Evolutionary conservation across 2,888 invertebrate species (phyloP), one percentile per base, ranked within the genome.

Genomic region (Ichneumoninae sp.): DNA sequence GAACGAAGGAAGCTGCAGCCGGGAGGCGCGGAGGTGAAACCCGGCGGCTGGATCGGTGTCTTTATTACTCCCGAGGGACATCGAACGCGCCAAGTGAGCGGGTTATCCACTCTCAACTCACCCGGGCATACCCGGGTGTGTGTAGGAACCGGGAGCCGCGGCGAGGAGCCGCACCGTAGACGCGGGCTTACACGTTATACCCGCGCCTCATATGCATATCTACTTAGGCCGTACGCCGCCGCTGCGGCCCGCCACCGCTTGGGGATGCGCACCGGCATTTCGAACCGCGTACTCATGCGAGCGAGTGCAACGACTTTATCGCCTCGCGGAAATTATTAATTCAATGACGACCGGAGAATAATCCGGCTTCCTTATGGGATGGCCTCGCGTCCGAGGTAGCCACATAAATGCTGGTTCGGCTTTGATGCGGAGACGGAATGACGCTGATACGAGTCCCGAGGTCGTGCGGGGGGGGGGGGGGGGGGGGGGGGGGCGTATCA

Each of bases 291-390:
- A 44, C 65, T 63, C 63, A 52, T 68, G 47, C 60, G 13, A 69
- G 60, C 65, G 81, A 84, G 84, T 85, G 84, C 84, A 85, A 85
- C 84, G 84, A 85, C 84, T 85, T 85, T 85, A 85, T 85, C 88
- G 86, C 88, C 86, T 86, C 80, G 86, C 87, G 89, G 88, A 89
- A 91, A 91, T 91, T 88, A 91, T 91, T 90, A 90, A 91, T 91
- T 91, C 89, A 89, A 88, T 87, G 87, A 88, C 87, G 86, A 84
- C 71, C 86, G 83, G 81, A 47, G 83, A 85, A 89, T 89, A 86
- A 85, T 83, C 83, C 69, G 81, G 86, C 88, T 88, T 88, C 88
- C 88, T 86, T 86, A 86, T 88, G 66, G 73, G 75, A 78, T 82
- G 74, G 74, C 71, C 66, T 63, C 44, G 7, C 71, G 68, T 80